These are phyloP conservation scores for Raja brachyura DNA, from an alignment of 2,113 vertebrate species.

Conservation along the genomic window DNA sequence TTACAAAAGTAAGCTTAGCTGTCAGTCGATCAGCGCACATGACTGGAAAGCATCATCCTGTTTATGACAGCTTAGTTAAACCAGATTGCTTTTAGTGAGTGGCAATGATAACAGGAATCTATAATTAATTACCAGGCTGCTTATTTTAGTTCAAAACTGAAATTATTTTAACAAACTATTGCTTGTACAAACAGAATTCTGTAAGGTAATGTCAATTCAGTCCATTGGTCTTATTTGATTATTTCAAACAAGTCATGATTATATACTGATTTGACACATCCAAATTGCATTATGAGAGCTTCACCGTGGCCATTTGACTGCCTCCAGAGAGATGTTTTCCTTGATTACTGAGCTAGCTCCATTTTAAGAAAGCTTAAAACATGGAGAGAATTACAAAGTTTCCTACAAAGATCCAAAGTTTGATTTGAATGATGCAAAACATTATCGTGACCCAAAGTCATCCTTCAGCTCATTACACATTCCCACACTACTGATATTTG, in stretches of 20 bases:
- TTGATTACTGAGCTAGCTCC: not conserved
- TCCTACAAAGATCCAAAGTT: not conserved
- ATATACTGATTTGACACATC: not conserved
- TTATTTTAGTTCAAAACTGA: slow-evolving; percentile 23
- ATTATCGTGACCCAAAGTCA: not conserved
- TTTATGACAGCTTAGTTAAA: slow-evolving; percentile 35
- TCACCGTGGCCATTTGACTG: not conserved
- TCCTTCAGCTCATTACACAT: not conserved
- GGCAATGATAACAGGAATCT: slow-evolving; percentile 23
- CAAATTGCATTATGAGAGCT: not conserved
- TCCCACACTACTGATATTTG: not conserved
- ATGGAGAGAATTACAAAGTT: not conserved
- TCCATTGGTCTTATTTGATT: not conserved
- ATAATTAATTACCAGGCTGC: slow-evolving; percentile 19
- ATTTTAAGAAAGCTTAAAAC: slow-evolving; percentile 8
- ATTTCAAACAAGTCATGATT: slow-evolving; percentile 4
- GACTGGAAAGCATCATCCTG: slow-evolving; percentile 31
- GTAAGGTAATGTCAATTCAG: not conserved
- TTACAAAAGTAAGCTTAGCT: slow-evolving; percentile 24
- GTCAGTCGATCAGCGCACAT: slow-evolving; percentile 35
- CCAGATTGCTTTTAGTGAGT: slow-evolving; percentile 28
- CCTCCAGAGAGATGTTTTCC: not conserved
- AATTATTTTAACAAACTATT: slow-evolving; percentile 25
- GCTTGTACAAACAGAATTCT: not conserved
- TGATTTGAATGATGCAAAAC: not conserved